phyloP scores from a whole-genome alignment of 1,140 invertebrate genomes.

The Calliopsis andreniformis region DNA sequence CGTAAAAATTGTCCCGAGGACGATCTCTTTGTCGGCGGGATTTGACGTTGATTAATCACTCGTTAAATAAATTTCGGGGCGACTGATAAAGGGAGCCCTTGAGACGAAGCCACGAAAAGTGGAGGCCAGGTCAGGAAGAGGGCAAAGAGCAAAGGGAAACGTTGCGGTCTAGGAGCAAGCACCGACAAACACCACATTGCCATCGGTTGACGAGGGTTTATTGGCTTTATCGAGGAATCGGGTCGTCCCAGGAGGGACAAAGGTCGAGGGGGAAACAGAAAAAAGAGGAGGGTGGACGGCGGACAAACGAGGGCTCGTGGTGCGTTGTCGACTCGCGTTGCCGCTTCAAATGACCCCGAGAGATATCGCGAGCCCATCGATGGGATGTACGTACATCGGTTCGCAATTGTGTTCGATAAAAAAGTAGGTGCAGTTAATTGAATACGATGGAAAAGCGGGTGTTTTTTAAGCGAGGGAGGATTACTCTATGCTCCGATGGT shows the following conservation, averaged over 20 bases:
- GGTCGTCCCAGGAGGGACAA: conserved; percentile 41
- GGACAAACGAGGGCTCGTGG: conserved; percentile 27
- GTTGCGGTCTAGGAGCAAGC: conserved; percentile 23
- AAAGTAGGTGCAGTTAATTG: no score
- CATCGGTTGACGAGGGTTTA: conserved; percentile 75
- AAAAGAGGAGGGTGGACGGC: conserved; percentile 23
- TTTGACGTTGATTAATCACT: conserved; percentile 56
- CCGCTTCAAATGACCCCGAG: not conserved
- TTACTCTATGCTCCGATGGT: no score
- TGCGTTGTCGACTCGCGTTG: conserved; percentile 4
- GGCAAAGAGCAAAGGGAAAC: conserved; percentile 7
- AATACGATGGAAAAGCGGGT: no score
- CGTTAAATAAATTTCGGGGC: conserved; percentile 71
- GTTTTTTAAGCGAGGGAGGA: no score
- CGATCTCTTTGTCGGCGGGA: conserved; percentile 7
- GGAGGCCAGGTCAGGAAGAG: conserved; percentile 13
- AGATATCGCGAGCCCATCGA: not conserved
- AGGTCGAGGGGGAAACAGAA: not conserved
- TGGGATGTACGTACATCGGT: not conserved
- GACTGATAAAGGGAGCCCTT: conserved; percentile 61
- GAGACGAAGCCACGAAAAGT: not conserved
- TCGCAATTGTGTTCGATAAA: no score
- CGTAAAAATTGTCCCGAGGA: not conserved
- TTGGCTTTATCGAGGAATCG: conserved; percentile 59
- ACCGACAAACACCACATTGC: conserved; percentile 40